These are phyloP conservation scores for Perca flavescens DNA, from an alignment of 2,113 vertebrate genomes.

Conservation along the genomic window DNA sequence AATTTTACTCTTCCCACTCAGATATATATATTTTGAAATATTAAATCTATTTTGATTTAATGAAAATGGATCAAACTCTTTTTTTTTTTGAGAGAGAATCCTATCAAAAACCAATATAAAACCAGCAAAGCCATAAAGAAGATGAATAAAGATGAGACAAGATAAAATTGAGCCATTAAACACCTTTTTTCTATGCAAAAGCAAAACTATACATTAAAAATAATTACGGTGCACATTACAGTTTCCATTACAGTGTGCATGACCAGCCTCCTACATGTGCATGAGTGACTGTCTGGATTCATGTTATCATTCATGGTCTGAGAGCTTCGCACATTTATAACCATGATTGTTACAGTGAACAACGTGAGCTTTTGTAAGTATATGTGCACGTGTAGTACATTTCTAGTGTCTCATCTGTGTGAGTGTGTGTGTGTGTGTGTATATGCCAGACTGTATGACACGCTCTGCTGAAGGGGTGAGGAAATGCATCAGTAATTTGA, in stretches of 20 bases:
- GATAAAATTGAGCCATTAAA: background rate
- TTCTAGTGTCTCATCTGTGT: conserved; percentile 17
- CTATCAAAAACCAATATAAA: no score
- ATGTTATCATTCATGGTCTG: background rate
- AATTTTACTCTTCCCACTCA: background rate
- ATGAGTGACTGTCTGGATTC: background rate
- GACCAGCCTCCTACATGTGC: background rate
- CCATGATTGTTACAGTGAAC: background rate
- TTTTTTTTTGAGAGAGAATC: background rate
- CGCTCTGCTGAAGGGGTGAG: conserved; percentile 20
- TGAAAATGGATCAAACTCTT: background rate
- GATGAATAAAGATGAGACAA: background rate
- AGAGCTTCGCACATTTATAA: background rate
- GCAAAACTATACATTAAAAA: background rate
- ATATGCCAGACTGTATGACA: background rate
- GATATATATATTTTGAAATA: background rate
- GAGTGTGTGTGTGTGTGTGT: background rate
- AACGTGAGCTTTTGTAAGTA: conserved; percentile 2
- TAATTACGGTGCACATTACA: conserved; percentile 15
- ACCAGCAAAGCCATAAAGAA: background rate
- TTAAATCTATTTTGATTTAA: background rate
- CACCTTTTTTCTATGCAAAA: background rate
- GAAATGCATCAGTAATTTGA: conserved; percentile 41
- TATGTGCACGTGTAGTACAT: conserved; percentile 19
- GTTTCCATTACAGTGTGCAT: background rate